Percentiles rank a stretch among this genome's conserved stretches.
Evolutionary conservation across 2,797 vertebrate genomes (phyloP).

Genomic region (Vespertilio murinus): DNA sequence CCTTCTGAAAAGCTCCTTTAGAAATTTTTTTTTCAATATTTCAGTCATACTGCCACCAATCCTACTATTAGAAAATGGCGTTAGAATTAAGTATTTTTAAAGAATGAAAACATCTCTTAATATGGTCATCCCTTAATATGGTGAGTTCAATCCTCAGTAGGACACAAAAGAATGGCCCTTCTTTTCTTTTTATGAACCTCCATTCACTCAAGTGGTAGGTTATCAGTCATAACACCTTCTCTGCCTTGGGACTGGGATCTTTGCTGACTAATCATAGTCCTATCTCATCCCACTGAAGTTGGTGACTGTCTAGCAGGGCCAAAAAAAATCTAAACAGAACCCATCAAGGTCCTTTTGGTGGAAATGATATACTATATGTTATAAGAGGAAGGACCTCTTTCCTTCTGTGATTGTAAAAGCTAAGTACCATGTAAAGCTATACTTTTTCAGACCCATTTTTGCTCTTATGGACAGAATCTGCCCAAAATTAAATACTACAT

Average conservation of each 20-base stretch:
- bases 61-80: not conserved
- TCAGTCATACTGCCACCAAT: not conserved
- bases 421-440: not conserved
- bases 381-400: not conserved
- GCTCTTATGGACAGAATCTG: not conserved
- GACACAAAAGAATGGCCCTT: not conserved
- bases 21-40: not conserved
- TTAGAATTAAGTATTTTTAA: not conserved
- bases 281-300: not conserved
- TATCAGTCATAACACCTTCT: not conserved
- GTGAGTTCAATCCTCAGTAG: not conserved
- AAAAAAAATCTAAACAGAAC: not conserved
- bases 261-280: not conserved
- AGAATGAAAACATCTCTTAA: not conserved
- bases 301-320: not conserved
- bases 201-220: not conserved
- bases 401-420: not conserved
- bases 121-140: not conserved
- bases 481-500: not conserved
- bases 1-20: not conserved
- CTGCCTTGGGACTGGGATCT: not conserved
- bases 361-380: not conserved
- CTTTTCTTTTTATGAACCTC: not conserved
- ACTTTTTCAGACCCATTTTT: not conserved
- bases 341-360: not conserved